Conservation (phyloP, 2,113 vertebrate genomes). For the Eublepharis macularius region DNA sequence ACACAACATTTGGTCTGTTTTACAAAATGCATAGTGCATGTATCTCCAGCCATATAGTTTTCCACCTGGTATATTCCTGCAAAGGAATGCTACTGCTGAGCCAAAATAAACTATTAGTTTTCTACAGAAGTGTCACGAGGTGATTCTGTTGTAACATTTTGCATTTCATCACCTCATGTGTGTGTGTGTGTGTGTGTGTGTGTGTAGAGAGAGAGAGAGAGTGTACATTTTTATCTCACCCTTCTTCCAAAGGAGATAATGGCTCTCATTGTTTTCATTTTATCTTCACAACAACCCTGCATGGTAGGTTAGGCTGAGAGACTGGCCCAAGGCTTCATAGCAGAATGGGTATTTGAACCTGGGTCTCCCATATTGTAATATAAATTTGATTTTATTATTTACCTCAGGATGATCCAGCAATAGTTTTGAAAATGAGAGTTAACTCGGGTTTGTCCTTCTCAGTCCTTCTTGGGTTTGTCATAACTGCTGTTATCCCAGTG, state of each 20-base stretch:
- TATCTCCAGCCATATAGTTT: neutral
- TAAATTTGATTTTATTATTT: neutral
- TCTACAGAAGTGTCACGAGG: neutral
- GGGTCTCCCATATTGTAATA: no score
- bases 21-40: neutral
- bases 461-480: neutral
- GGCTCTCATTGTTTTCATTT: no score
- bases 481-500: neutral
- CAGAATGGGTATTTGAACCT: no score
- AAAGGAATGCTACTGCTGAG: neutral
- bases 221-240: no score
- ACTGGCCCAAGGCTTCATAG: no score
- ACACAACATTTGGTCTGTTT: neutral
- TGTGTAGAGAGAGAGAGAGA: no score
- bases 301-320: no score
- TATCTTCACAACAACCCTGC: no score
- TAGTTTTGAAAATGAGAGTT: neutral
- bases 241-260: no score
- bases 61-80: neutral
- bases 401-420: neutral
- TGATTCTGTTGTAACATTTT: neutral
- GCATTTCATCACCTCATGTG: no score
- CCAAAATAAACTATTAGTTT: neutral
- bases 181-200: no score
- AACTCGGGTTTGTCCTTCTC: no score